Conservation (phyloP, 2,888 invertebrate species). For the Aphidius colemani region DNA sequence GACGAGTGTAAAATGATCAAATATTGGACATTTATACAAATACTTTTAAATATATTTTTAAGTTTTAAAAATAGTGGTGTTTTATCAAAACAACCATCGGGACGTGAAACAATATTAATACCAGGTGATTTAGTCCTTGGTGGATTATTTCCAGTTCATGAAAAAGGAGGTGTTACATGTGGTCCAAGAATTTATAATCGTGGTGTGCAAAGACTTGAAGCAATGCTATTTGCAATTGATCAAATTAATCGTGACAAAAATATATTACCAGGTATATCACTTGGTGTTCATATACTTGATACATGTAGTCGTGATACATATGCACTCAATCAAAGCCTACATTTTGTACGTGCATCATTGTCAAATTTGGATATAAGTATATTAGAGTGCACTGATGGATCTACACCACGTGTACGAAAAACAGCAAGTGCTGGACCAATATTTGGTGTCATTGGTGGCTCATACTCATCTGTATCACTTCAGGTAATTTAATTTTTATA, state of each 20-base stretch:
- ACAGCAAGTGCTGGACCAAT: constrained; percentile 62
- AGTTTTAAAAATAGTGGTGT: constrained; percentile 36
- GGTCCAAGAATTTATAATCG: constrained; percentile 65
- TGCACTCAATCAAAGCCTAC: constrained; percentile 67
- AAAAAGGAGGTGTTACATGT: constrained; percentile 62
- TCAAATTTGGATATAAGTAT: constrained; percentile 61
- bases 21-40: constrained; percentile 34
- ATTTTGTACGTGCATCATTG: constrained; percentile 65
- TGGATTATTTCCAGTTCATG: constrained; percentile 68
- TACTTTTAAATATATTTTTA: constrained; percentile 36
- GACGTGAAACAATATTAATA: constrained; percentile 57
- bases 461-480: constrained; percentile 71
- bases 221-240: constrained; percentile 67
- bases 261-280: constrained; percentile 61
- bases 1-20: constrained; percentile 18
- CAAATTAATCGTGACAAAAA: constrained; percentile 63
- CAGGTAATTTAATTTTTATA: constrained; percentile 30
- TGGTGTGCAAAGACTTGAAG: constrained; percentile 69
- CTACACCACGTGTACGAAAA: constrained; percentile 59
- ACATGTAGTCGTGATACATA: constrained; percentile 68
- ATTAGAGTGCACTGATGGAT: constrained; percentile 63
- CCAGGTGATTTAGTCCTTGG: constrained; percentile 67
- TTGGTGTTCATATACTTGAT: constrained; percentile 68
- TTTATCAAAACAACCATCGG: constrained; percentile 39
- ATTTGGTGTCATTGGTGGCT: constrained; percentile 71